A percentile compares a stretch with the other conserved stretches of the same genome.
Conservation (phyloP, 2,888 invertebrate genomes). For the Subacronicta megacephala region DNA sequence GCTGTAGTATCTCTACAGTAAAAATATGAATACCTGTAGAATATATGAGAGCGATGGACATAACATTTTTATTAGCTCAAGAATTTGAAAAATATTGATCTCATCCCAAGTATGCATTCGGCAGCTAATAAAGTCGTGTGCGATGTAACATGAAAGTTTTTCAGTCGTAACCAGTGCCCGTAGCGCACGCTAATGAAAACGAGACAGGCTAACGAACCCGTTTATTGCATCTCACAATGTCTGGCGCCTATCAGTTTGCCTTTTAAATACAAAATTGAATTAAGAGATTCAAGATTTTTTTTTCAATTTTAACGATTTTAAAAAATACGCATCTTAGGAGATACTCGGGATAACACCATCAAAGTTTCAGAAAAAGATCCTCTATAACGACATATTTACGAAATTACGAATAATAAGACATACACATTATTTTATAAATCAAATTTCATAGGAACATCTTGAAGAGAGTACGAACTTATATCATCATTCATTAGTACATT, state of each 20-base stretch:
- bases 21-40: background rate
- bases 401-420: too few relatives aligned
- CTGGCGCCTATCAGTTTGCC: constrained; percentile 38
- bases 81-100: constrained; percentile 51
- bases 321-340: too few relatives aligned
- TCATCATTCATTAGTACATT: constrained; percentile 9
- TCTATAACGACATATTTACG: too few relatives aligned
- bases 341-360: too few relatives aligned
- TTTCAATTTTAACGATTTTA: too few relatives aligned
- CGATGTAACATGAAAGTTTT: constrained; percentile 72
- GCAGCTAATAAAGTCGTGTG: constrained; percentile 52
- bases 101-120: constrained; percentile 47
- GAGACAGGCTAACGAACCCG: constrained; percentile 83
- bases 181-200: constrained; percentile 79
- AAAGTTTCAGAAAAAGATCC: too few relatives aligned
- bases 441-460: background rate
- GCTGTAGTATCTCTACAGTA: background rate
- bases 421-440: too few relatives aligned
- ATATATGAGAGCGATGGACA: background rate
- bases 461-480: background rate
- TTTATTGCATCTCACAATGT: constrained; percentile 61
- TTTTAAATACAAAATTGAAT: too few relatives aligned
- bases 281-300: too few relatives aligned
- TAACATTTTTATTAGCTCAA: constrained; percentile 23
- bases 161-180: constrained; percentile 73